Evolutionary conservation across 2,888 invertebrate species (phyloP).

Genomic region (Aleiodes testaceus): DNA sequence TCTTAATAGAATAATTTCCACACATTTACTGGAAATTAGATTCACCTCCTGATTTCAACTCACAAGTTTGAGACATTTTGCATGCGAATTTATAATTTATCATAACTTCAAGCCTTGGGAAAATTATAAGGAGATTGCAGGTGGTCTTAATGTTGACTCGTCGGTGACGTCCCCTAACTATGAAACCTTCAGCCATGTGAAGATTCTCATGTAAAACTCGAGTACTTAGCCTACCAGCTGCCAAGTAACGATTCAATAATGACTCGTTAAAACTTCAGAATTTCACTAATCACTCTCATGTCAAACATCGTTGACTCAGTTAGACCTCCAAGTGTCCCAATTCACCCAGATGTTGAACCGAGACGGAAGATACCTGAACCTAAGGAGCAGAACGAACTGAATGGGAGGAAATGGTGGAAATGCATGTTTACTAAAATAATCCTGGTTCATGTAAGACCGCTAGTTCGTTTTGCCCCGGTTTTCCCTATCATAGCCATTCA

Average conservation of each 20-base stretch:
- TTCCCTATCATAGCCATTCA: too few species aligned
- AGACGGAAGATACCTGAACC: too few species aligned
- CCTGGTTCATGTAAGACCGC: too few species aligned
- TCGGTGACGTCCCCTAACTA: conserved; percentile 39
- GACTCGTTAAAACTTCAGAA: conserved; percentile 54
- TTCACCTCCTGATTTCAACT: not conserved
- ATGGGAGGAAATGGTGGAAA: too few species aligned
- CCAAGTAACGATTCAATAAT: conserved; percentile 58
- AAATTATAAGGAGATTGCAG: conserved; percentile 11
- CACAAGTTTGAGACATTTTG: not conserved
- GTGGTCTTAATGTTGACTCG: conserved; percentile 28
- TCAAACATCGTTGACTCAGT: not conserved
- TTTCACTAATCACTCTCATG: conserved; percentile 22
- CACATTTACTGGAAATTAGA: not conserved
- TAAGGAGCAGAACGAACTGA: too few species aligned
- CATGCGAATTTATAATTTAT: conserved; percentile 17
- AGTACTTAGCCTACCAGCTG: conserved; percentile 54
- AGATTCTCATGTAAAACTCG: conserved; percentile 13
- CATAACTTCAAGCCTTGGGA: conserved; percentile 11
- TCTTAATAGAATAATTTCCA: not conserved
- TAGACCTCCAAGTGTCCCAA: not conserved
- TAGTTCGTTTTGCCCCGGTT: too few species aligned
- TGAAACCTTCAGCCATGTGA: conserved; percentile 25
- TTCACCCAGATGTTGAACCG: not conserved
- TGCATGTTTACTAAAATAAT: too few species aligned